Evolutionary conservation across 2,113 vertebrate genomes (phyloP), one percentile per base, ranked within the genome.

Genomic region (Charadrius vociferus): DNA sequence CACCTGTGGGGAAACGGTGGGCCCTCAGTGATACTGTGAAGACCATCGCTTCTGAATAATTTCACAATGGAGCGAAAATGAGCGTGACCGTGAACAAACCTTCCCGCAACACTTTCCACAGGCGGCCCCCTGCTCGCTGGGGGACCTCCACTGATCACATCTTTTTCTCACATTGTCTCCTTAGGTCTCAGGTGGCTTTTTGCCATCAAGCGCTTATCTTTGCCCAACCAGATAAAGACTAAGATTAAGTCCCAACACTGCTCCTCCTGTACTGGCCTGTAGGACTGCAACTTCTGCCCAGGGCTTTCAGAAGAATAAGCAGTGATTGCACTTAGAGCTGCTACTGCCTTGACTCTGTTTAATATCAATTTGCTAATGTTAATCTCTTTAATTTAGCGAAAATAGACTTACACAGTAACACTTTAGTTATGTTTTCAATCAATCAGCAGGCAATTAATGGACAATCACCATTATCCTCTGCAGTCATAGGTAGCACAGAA

Each of bases 41-140:
- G 47, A 19, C 15, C 55, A 18, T 30, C 23, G 9, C 17, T n/a
- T 24, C 79, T 58, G 55, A 70, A 9, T 14, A n/a, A 78, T 30
- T 71, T 53, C 75, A 50, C 11, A 17, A 15, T 1, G 12, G 7
- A 39, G 14, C n/a, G 49, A 41, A 59, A 71, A 79, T 4, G n/a
- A 94, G n/a, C 0, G 0, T 5, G 15, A 41, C 24, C 11, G 15
- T 1, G 10, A n/a, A 49, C 53, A 90, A 75, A 72, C 29, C 36
- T 59, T 52, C 37, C 37, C 41, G 5, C 1, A 6, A 3, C 0
- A 2, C 8, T 26, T 32, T 24, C 52, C 1, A 2, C 3, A 47
- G n/a, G 17, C 52, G 86, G 47, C 30, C 27, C 7, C 29, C 12
- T 24, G 41, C 32, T 50, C 2, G 0, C 32, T 59, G 43, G 36